Base-by-base conservation (phyloP, 2,797 vertebrate genomes). In the Myioborus miniatus region DNA sequence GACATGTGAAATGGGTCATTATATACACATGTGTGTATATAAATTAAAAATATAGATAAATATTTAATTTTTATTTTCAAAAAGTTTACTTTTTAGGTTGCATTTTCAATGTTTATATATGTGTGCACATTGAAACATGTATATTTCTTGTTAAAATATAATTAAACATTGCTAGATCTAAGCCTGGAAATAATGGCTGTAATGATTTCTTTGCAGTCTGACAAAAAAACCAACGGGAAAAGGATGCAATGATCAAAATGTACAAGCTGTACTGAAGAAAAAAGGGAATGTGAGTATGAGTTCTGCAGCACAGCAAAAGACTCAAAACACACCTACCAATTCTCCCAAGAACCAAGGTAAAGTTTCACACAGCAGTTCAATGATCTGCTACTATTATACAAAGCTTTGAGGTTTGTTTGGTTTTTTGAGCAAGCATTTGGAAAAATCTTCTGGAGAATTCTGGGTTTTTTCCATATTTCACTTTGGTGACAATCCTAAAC, bases 281-380 rank as follows among this genome's bases (percentile, higher is more conserved):
- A 97, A 97, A 37, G 91, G 97, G 70, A 91, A 92, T 86, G 97
- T 87, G 92, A 96, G 30, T 71, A 95, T 94, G 32, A 97, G 74
- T 91, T 83, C 96, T 79, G 86, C 96, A 96, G 63, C 94, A 63
- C 99, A 99, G 65, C 95, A 96, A 70, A 99, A 98, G 87, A 97
- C 97, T 91, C 98, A 98, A 97, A 98, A 92, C 83, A 93, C 98
- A 39, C 78, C 98, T 50, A 97, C 94, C 47, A 90, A 43, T 89
- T 90, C 97, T 93, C 84, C 95, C 59, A 98, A 99, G 89, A 98
- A 91, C 89, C 98, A 98, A 91, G 98, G 99, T 99, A 98, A 97
- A 97, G 20, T 62, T 80, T 91, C 36, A 37, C n/a, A 41, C 5
- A 47, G 19, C 53, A 83, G 11, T 83, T 75, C 83, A 56, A 68